Percentiles rank a stretch among this genome's conserved stretches.
These are phyloP conservation scores for Micronisus gabar DNA, from an alignment of 2,113 vertebrate species.

Conservation along the genomic window DNA sequence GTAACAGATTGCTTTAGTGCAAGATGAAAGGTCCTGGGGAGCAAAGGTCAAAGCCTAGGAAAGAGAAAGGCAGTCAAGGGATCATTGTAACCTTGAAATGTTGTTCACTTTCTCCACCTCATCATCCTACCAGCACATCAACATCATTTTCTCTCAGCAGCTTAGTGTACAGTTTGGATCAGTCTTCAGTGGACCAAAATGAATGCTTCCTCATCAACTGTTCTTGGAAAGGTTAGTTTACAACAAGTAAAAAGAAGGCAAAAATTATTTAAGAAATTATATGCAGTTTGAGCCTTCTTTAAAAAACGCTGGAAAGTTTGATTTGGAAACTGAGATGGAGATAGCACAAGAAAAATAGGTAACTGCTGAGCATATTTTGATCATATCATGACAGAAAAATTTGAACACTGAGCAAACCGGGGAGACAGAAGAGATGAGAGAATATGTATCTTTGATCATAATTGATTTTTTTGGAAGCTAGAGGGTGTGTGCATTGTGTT, in stretches of 20 bases:
- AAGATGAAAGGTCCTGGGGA: neutral
- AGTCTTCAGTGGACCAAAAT: neutral
- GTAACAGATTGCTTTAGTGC: neutral
- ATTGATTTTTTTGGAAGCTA: neutral
- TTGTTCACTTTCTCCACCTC: accelerated
- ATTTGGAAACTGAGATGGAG: neutral
- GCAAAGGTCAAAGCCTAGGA: neutral
- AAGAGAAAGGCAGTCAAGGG: neutral
- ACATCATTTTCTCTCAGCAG: neutral
- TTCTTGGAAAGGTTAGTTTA: neutral
- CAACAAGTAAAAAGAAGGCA: neutral
- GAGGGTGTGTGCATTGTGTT: accelerated
- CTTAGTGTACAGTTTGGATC: neutral
- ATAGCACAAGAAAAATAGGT: neutral
- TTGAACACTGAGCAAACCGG: neutral
- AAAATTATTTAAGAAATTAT: neutral
- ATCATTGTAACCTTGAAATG: neutral
- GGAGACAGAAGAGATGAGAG: neutral
- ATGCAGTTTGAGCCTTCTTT: neutral
- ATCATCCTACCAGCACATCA: neutral
- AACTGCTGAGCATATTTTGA: neutral
- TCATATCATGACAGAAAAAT: neutral
- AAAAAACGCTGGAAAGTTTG: neutral
- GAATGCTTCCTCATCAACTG: neutral
- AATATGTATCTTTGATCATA: neutral